Base-by-base conservation (phyloP, 2,113 vertebrate species). In the Phocoena sinus region DNA sequence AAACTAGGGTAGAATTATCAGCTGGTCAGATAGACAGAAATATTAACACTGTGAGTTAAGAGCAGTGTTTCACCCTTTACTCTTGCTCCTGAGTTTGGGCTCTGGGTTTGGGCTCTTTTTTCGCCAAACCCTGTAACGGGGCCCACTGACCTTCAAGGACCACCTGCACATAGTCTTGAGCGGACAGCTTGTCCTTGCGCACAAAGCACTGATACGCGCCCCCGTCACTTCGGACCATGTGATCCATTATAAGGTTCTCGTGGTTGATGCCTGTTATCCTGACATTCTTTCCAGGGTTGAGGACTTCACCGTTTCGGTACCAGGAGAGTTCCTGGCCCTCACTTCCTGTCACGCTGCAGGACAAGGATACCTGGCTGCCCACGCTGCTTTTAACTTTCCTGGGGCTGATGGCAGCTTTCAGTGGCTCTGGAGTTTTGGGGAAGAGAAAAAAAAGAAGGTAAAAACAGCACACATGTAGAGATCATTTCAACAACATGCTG, bases 171-270 rank as follows among this genome's bases (percentile, higher is more conserved):
- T 99, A 99, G 98, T 99, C 99, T 97, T 99, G 99, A 28, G 99
- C 99, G 0, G 99, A 99, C 99, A 99, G 99, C 98, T 99, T 99
- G 97, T 99, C 99, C 96, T 99, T 99, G 95, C 99, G 99, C 96
- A 99, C 99, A 17, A 99, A 99, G 98, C 99, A 99, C 98, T 99
- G 99, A 98, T 99, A 99, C 1, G 99, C 99, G 1, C 99, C 99
- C 12, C 99, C 99, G 2, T 99, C 99, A 12, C 99, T 99, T 98
- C 99, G 99, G 33, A 99, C 99, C 99, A 99, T 99, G 97, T 99
- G 99, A 81, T 99, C 99, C 99, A 99, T 99, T 95, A 99, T 99
- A 56, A 99, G 99, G 98, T 99, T 99, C 98, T 99, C 99, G 4
- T 99, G 99, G 98, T 99, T 99, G 97, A 99, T 23, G 0, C 99